A percentile compares a stretch with the other conserved stretches of the same genome.
Evolutionary conservation across 2,113 vertebrate genomes (phyloP).

Genomic region (Paedocypris sp.): DNA sequence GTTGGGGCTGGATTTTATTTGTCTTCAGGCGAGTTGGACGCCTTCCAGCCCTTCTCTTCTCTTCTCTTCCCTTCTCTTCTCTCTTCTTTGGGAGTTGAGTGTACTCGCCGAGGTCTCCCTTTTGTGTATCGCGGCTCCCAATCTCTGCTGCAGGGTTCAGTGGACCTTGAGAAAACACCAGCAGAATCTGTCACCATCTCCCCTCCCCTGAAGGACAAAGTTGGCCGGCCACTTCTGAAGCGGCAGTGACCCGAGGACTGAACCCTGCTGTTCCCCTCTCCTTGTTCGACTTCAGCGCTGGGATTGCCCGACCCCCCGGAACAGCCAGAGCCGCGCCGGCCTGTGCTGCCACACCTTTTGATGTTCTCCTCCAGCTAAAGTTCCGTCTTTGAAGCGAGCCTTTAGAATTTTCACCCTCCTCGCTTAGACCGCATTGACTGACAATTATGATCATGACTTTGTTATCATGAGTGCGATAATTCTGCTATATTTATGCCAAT

Average conservation of each 20-base stretch:
- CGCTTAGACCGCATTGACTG: constrained; percentile 3
- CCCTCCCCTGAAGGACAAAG: constrained; percentile 51
- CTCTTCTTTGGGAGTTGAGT: constrained; percentile 50
- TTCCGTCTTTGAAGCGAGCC: too few relatives aligned
- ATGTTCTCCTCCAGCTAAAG: constrained; percentile 40
- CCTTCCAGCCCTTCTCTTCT: constrained; percentile 40
- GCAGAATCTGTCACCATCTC: constrained; percentile 51
- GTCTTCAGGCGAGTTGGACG: constrained; percentile 48
- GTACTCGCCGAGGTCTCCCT: constrained; percentile 31
- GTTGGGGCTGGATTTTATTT: constrained; percentile 48
- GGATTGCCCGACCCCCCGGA: constrained; percentile 53
- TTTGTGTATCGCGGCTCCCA: constrained; percentile 45
- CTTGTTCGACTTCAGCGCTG: constrained; percentile 52
- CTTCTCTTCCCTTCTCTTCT: constrained; percentile 23
- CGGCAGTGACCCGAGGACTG: constrained; percentile 56
- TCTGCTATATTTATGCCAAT: constrained; percentile 37
- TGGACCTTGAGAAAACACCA: constrained; percentile 62
- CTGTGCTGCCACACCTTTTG: constrained; percentile 39
- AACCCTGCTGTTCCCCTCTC: constrained; percentile 56
- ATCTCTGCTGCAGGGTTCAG: constrained; percentile 58
- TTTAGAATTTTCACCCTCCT: too few relatives aligned
- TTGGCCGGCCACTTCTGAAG: constrained; percentile 58
- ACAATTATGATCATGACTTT: constrained; percentile 15
- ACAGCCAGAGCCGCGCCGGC: constrained; percentile 46
- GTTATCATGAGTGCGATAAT: constrained; percentile 18